Evolutionary conservation across 2,113 vertebrate species (phyloP).

Genomic region (Platysternon megacephalum): DNA sequence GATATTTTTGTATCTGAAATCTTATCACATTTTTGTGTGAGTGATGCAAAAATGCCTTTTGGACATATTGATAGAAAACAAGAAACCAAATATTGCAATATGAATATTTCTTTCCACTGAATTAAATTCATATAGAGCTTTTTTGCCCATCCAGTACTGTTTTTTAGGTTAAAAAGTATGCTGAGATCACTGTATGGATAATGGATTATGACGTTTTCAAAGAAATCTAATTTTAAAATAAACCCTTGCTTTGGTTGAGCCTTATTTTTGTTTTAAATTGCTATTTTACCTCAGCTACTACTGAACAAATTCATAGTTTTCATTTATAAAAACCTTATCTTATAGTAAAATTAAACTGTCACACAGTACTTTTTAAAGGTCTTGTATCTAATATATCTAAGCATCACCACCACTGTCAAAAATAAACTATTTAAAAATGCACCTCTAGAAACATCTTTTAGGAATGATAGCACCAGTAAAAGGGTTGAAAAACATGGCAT

Average conservation of each 20-base stretch:
- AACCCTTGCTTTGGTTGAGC: slow-evolving; percentile 2
- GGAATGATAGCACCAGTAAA: slow-evolving; percentile 47
- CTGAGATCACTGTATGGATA: neutral
- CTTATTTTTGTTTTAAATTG: slow-evolving; percentile 39
- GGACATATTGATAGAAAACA: neutral
- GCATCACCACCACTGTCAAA: slow-evolving; percentile 51
- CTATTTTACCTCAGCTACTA: neutral
- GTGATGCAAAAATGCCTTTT: slow-evolving; percentile 28
- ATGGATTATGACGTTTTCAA: neutral
- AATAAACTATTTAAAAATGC: slow-evolving; percentile 65
- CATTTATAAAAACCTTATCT: neutral
- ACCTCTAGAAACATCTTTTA: slow-evolving; percentile 63
- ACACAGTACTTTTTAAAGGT: neutral
- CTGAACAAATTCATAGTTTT: slow-evolving; percentile 30
- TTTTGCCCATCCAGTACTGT: neutral
- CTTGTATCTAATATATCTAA: slow-evolving; percentile 49
- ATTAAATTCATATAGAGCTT: neutral
- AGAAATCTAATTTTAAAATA: slow-evolving; percentile 41
- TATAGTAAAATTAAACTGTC: slow-evolving; percentile 61
- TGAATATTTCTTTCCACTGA: neutral
- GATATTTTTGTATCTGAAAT: slow-evolving; percentile 8
- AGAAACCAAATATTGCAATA: neutral
- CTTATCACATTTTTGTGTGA: slow-evolving; percentile 33
- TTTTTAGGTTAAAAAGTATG: slow-evolving; percentile 11
- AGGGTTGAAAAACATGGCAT: slow-evolving; percentile 47